Evolutionary conservation across 2,888 invertebrate species (phyloP).

Genomic region (Thera obeliscata): DNA sequence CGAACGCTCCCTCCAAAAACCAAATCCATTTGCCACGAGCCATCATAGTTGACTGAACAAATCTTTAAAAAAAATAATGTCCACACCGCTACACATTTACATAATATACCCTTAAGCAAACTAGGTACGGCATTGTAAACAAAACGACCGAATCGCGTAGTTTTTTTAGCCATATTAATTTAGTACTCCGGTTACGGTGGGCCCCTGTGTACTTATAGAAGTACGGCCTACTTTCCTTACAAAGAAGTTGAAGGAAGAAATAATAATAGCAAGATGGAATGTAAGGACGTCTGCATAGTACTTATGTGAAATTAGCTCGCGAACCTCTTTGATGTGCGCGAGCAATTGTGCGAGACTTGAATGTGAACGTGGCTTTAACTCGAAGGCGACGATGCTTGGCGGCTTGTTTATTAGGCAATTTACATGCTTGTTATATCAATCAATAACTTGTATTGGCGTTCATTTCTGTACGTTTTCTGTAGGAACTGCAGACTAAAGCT

Average conservation of each 20-base stretch:
- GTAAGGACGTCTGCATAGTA: slow-evolving; percentile 77
- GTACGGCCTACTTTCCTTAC: slow-evolving; percentile 70
- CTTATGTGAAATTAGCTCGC: slow-evolving; percentile 82
- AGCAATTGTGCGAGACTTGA: slow-evolving; percentile 71
- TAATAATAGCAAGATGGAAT: slow-evolving; percentile 71
- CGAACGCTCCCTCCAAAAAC: slow-evolving; percentile 46
- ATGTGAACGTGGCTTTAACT: slow-evolving; percentile 76
- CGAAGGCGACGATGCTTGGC: slow-evolving; percentile 61
- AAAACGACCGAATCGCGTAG: slow-evolving; percentile 71
- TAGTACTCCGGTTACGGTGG: slow-evolving; percentile 77
- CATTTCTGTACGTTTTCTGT: slow-evolving; percentile 5
- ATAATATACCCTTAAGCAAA: slow-evolving; percentile 79
- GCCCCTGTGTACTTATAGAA: slow-evolving; percentile 67
- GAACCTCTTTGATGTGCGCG: slow-evolving; percentile 77
- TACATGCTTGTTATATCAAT: slow-evolving; percentile 42
- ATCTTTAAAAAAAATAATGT: slow-evolving; percentile 69
- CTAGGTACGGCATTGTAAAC: slow-evolving; percentile 72
- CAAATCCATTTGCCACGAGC: slow-evolving; percentile 78
- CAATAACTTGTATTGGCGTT: slow-evolving; percentile 34
- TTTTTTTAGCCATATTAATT: slow-evolving; percentile 78
- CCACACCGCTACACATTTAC: slow-evolving; percentile 75
- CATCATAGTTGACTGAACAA: slow-evolving; percentile 59
- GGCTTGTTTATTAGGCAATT: slow-evolving; percentile 54
- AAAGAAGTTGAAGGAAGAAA: slow-evolving; percentile 74
- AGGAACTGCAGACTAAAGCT: too few relatives aligned